Base-by-base conservation (phyloP, 2,113 vertebrate genomes). In the Isichthys henryi region DNA sequence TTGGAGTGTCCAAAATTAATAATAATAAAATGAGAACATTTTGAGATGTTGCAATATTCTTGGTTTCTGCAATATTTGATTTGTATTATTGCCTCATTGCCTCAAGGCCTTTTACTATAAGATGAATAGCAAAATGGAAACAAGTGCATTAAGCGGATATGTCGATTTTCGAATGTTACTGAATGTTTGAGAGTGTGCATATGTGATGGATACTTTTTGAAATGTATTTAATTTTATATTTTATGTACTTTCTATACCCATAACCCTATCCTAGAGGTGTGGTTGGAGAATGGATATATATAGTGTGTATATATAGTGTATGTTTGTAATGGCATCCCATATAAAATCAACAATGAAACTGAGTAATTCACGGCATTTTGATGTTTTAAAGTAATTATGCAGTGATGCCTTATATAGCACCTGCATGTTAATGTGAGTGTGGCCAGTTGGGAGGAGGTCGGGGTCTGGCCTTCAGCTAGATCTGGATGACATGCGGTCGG, bases 381-480 rank as follows among this genome's bases (percentile, higher is more conserved):
- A 52, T 15, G 23, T 27, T 66, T 66, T 11, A 66, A 66, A 31
- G 62, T 31, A 66, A 27, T 27, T 27, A 10, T 66, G 62, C 62
- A 66, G n/a, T 58, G 56, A 23, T 58, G 56, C 62, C 62, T 27
- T 13, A 66, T 66, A 31, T 31, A 66, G 90, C 49, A 39, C 23
- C 70, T 31, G 82, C 90, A 88, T 84, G 91, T 91, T 87, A 88
- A 84, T 83, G 88, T 48, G 43, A 90, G 83, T 21, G 48, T 89
- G 93, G 86, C 11, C 88, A 87, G 88, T 74, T 15, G 21, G 82
- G 92, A 92, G 93, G 91, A 92, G 92, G 82, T 93, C 94, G 92
- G 93, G 90, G 90, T 91, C 91, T 62, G 87, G 77, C 90, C 90
- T 88, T 90, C 80, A 31, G 90, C 87, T 92, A 70, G 45, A 85